A percentile compares a stretch with the other conserved stretches of the same genome.
Evolutionary conservation across 2,888 invertebrate species (phyloP).

Genomic region (Bellardia pandia): DNA sequence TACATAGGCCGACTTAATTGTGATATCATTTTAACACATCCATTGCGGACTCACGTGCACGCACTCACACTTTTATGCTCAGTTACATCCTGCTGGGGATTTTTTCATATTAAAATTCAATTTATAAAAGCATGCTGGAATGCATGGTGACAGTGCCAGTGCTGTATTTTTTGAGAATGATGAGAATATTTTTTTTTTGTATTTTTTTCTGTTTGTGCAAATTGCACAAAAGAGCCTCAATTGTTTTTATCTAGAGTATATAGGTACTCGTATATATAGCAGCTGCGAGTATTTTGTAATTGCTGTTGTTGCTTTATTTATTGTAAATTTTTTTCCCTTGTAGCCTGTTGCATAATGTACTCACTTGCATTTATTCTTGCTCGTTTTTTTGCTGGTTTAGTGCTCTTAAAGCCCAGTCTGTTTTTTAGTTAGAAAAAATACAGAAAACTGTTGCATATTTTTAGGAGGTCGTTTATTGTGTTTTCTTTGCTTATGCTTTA

Average conservation of each 20-base stretch:
- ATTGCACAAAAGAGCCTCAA: slow-evolving; percentile 8
- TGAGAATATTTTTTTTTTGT: neutral
- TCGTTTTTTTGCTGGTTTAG: slow-evolving; percentile 12
- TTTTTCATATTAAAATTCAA: neutral
- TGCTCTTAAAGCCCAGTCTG: neutral
- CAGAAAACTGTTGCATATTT: slow-evolving; percentile 69
- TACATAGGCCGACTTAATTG: slow-evolving; percentile 10
- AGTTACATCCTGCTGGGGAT: neutral
- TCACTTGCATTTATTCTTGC: neutral
- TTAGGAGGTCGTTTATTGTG: slow-evolving; percentile 36
- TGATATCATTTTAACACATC: slow-evolving; percentile 15
- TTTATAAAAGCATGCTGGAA: neutral
- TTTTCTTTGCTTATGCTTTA: slow-evolving; percentile 4
- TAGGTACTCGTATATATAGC: neutral
- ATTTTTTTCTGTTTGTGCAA: neutral
- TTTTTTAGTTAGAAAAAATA: neutral
- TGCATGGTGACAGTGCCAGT: slow-evolving; percentile 3
- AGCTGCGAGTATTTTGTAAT: neutral
- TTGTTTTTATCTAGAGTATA: slow-evolving; percentile 19
- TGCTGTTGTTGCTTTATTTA: slow-evolving; percentile 4
- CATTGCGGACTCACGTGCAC: neutral
- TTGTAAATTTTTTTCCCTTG: slow-evolving; percentile 9
- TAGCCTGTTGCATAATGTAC: slow-evolving; percentile 69
- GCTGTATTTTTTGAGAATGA: neutral
- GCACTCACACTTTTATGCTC: neutral